A percentile compares a stretch with the other conserved stretches of the same genome.
Conservation (phyloP, 1,140 invertebrate genomes). For the Hyposmocoma kahamanoa region DNA sequence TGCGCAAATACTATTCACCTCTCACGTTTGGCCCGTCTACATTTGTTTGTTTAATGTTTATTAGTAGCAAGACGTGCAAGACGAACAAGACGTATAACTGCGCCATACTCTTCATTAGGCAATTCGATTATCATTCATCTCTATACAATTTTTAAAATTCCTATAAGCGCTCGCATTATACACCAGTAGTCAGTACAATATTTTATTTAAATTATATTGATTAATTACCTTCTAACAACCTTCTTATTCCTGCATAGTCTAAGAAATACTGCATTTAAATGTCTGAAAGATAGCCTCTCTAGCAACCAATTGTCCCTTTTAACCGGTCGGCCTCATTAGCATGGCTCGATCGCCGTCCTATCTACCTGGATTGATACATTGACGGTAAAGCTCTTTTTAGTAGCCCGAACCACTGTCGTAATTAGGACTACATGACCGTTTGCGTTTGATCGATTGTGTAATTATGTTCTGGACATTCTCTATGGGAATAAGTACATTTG, state of each 20-base stretch:
- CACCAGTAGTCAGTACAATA: background rate
- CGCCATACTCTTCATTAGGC: too few species aligned
- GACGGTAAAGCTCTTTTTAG: conserved; percentile 53
- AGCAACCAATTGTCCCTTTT: conserved; percentile 53
- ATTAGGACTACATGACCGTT: conserved; percentile 36
- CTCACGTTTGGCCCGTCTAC: conserved; percentile 30
- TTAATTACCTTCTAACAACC: conserved; percentile 43
- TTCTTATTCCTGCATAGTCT: conserved; percentile 24
- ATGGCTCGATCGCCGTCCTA: conserved; percentile 47
- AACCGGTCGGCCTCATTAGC: conserved; percentile 58
- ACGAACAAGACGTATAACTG: too few species aligned
- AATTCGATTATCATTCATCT: too few species aligned
- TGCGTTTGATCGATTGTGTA: conserved; percentile 21
- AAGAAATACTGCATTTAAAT: conserved; percentile 50
- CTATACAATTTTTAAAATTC: too few species aligned
- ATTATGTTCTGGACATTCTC: background rate
- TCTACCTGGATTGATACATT: conserved; percentile 61
- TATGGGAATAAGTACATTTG: conserved; percentile 1
- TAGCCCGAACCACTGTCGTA: conserved; percentile 28
- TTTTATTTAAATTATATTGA: too few species aligned
- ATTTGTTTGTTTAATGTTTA: conserved; percentile 46
- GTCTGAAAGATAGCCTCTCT: conserved; percentile 45
- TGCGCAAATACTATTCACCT: conserved; percentile 34
- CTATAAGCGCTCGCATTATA: too few species aligned
- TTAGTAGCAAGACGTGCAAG: too few species aligned